A percentile compares a stretch with the other conserved stretches of the same genome.
phyloP scores from a whole-genome alignment of 2,797 vertebrate genomes.

The Hippoglossus hippoglossus region DNA sequence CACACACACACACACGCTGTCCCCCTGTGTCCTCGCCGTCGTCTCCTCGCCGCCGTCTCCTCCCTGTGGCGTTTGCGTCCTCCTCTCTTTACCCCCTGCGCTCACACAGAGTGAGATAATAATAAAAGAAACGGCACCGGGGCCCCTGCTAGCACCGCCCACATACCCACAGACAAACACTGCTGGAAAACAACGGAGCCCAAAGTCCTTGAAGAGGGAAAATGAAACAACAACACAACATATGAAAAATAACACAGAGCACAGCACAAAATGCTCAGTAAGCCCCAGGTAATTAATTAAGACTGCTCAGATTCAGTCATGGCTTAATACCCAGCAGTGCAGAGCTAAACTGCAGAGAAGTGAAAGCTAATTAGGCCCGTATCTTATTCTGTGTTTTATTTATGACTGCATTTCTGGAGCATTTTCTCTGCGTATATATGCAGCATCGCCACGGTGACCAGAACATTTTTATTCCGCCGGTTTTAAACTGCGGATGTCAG shows the following conservation, averaged over 20 bases:
- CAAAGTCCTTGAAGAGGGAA: conserved; percentile 50
- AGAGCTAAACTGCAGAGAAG: conserved; percentile 61
- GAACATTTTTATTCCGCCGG: conserved; percentile 21
- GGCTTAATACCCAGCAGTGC: conserved; percentile 68
- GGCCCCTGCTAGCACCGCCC: not conserved
- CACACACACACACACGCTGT: not conserved
- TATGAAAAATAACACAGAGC: conserved; percentile 41
- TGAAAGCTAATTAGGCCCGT: conserved; percentile 74
- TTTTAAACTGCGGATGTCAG: conserved; percentile 46
- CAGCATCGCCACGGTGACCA: conserved; percentile 40
- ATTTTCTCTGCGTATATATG: conserved; percentile 40
- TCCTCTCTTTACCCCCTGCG: not conserved
- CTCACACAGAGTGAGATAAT: conserved; percentile 28
- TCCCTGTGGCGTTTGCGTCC: not conserved
- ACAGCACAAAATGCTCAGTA: conserved; percentile 44
- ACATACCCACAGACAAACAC: conserved; percentile 8
- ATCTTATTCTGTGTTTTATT: conserved; percentile 69
- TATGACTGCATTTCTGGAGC: conserved; percentile 59
- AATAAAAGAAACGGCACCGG: not conserved
- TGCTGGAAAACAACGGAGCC: conserved; percentile 37
- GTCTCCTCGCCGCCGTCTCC: not conserved
- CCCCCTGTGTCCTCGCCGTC: not conserved
- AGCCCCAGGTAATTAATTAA: conserved; percentile 74
- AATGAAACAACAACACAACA: conserved; percentile 37
- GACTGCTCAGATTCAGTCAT: conserved; percentile 59